Evolutionary conservation across 1,140 invertebrate genomes (phyloP), one percentile per base, ranked within the genome.

Genomic region (Macrocentrus cingulum): DNA sequence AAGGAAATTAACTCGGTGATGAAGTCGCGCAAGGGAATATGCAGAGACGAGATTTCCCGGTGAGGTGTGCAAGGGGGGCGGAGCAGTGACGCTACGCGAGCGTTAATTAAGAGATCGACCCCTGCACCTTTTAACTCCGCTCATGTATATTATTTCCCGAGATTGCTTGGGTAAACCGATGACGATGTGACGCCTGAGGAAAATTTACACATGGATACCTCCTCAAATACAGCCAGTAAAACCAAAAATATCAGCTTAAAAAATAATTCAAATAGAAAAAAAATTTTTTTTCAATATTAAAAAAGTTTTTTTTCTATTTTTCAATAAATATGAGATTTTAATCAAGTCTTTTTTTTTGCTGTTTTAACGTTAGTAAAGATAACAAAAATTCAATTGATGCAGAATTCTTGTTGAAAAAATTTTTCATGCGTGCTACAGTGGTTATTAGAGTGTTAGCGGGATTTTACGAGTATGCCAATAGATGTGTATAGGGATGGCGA

Each of bases 51-150:
- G n/a, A n/a, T n/a, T n/a, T n/a, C n/a, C n/a, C n/a, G n/a, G 36
- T 13, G 36, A 11, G 36, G 36, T 8, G 8, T 4, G 13, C 7
- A 39, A 4, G 4, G 36, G 36, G 13, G 36, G 36, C 8, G 13
- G 13, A 4, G 36, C n/a, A 11, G 36, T 11, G 7, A n/a, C 7
- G n/a, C n/a, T n/a, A 48, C 22, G 16, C 20, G 45, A 48, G 45
- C 13, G 45, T 48, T 48, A 48, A 48, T 48, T 48, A 48, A 48
- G 45, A 48, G 45, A 48, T 48, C 9, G 45, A 48, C 45, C 22
- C 45, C 22, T 39, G 36, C 15, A 39, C 7, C 45, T 48, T 29
- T 13, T 48, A 11, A 8, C 22, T 25, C 20, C n/a, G 13, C 29
- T 25, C 22, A 16, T 18, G 8, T 44, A 9, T 44, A 6, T 25